phyloP scores from a whole-genome alignment of 2,113 vertebrate species.

The Oryzias javanicus region DNA sequence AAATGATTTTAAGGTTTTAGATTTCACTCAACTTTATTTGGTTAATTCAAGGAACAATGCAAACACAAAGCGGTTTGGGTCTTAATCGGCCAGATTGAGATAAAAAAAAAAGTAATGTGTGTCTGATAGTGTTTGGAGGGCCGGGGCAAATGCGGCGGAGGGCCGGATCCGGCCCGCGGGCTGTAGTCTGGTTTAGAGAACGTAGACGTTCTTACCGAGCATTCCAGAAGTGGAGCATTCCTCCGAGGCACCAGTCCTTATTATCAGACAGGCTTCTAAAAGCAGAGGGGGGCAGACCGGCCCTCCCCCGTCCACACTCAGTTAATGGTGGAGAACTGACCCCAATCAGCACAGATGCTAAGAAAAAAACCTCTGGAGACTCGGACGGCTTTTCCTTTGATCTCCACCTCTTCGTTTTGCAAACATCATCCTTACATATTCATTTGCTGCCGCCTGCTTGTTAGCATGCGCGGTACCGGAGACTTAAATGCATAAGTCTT shows the following conservation, averaged over 20 bases:
- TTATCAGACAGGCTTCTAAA: slow-evolving; percentile 64
- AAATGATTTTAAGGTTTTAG: slow-evolving; percentile 38
- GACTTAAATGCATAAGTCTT: slow-evolving; percentile 18
- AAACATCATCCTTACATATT: neutral
- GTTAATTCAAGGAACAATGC: slow-evolving; percentile 62
- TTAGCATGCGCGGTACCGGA: neutral
- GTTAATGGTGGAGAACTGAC: slow-evolving; percentile 58
- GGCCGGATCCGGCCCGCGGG: too few relatives aligned
- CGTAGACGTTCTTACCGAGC: slow-evolving; percentile 34
- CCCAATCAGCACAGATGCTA: slow-evolving; percentile 47
- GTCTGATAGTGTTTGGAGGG: too few relatives aligned
- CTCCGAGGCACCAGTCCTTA: slow-evolving; percentile 63
- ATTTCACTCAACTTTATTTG: slow-evolving; percentile 57
- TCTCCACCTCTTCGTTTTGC: slow-evolving; percentile 2
- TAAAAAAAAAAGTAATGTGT: too few relatives aligned
- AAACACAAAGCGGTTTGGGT: slow-evolving; percentile 58
- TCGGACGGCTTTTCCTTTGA: neutral
- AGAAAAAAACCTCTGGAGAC: slow-evolving; percentile 26
- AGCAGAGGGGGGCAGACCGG: slow-evolving; percentile 39
- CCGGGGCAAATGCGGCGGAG: too few relatives aligned
- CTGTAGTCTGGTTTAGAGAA: slow-evolving; percentile 9
- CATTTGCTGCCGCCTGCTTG: neutral
- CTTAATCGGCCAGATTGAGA: too few relatives aligned
- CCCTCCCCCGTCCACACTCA: slow-evolving; percentile 42
- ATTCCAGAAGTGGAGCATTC: slow-evolving; percentile 59